Conservation (phyloP, 2,113 vertebrate genomes). For the Chaetodon trifascialis region DNA sequence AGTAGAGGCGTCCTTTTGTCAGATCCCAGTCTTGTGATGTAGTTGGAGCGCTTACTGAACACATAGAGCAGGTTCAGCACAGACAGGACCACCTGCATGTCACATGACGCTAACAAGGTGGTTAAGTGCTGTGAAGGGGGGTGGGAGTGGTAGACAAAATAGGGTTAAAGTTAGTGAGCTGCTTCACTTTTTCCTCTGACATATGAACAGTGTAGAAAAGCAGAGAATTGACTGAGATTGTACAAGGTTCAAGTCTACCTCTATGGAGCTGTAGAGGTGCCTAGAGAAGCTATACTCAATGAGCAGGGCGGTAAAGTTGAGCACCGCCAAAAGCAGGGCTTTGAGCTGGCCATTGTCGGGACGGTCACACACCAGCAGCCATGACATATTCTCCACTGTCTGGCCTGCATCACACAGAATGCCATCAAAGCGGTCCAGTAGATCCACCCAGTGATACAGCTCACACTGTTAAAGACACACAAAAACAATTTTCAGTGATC, state of each 20-base stretch:
- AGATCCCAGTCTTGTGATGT: conserved; percentile 95
- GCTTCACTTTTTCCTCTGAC: not conserved
- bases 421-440: conserved; percentile 96
- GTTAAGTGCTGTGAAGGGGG: conserved; percentile 89
- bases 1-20: conserved; percentile 95
- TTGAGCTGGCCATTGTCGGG: conserved; percentile 93
- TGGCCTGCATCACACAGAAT: conserved; percentile 95
- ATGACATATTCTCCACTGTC: conserved; percentile 95
- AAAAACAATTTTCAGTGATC: not conserved
- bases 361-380: conserved; percentile 95
- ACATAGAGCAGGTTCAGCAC: conserved; percentile 98
- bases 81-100: conserved; percentile 98
- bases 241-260: conserved; percentile 81
- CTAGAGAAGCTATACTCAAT: conserved; percentile 98
- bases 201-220: not conserved
- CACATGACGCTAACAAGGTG: conserved; percentile 95
- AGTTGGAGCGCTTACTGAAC: conserved; percentile 98
- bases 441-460: conserved; percentile 98
- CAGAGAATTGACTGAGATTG: not conserved
- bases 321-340: conserved; percentile 92
- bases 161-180: conserved; percentile 24
- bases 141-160: conserved; percentile 16
- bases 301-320: conserved; percentile 96
- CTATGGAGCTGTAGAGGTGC: conserved; percentile 98
- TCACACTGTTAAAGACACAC: conserved; percentile 86